Conservation (phyloP, 2,888 invertebrate genomes). For the Drosophila diplacantha region DNA sequence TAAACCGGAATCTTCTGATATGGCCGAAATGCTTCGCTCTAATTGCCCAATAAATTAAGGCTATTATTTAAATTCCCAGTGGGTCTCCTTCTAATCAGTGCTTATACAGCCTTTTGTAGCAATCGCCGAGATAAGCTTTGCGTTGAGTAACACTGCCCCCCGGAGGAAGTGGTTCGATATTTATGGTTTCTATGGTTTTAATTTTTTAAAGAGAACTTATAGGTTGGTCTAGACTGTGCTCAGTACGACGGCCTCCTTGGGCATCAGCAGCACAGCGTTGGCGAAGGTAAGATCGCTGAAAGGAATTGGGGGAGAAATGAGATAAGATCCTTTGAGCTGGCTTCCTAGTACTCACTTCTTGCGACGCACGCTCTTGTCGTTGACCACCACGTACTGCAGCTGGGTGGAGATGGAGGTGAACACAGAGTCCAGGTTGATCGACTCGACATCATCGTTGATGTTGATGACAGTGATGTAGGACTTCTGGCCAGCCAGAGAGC, state of each 20-base stretch:
- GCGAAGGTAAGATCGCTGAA: slow-evolving; percentile 61
- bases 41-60: slow-evolving; percentile 13
- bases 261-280: slow-evolving; percentile 65
- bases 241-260: slow-evolving; percentile 74
- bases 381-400: slow-evolving; percentile 70
- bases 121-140: slow-evolving; percentile 8
- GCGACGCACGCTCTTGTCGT: slow-evolving; percentile 64
- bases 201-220: slow-evolving; percentile 7
- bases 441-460: slow-evolving; percentile 74
- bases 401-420: slow-evolving; percentile 53
- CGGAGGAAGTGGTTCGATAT: background rate
- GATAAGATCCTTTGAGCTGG: accelerated
- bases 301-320: background rate
- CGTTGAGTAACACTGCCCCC: slow-evolving; percentile 1
- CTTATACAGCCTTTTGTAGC: slow-evolving; percentile 13
- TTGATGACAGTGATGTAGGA: slow-evolving; percentile 79
- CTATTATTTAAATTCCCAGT: slow-evolving; percentile 15
- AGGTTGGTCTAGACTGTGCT: slow-evolving; percentile 50
- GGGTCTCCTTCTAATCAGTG: slow-evolving; percentile 25
- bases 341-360: slow-evolving; percentile 58
- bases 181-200: background rate
- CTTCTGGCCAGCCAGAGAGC: slow-evolving; percentile 60
- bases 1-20: slow-evolving; percentile 7
- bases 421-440: slow-evolving; percentile 74
- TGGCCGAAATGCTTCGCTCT: background rate